These are phyloP conservation scores for Diabrotica undecimpunctata DNA, from an alignment of 1,140 invertebrate genomes.

Conservation along the genomic window DNA sequence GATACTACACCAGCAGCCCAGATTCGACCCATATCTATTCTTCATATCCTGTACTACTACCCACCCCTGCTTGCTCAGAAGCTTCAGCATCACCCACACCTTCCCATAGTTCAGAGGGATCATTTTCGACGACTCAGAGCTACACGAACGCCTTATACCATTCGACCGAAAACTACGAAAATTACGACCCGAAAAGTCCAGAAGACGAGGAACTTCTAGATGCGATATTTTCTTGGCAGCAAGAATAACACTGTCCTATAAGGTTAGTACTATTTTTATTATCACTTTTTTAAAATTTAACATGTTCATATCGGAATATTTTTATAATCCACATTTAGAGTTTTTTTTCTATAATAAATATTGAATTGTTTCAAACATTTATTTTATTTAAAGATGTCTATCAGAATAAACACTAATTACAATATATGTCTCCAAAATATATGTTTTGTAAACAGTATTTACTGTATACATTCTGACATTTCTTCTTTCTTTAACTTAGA, in stretches of 20 bases:
- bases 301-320: not conserved
- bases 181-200: constrained; percentile 77
- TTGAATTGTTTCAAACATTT: not conserved
- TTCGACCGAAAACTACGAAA: constrained; percentile 66
- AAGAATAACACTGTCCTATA: constrained; percentile 40
- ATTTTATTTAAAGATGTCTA: no score
- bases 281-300: constrained; percentile 16
- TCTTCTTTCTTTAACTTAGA: no score
- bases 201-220: constrained; percentile 89
- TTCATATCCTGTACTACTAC: constrained; percentile 43
- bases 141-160: constrained; percentile 52
- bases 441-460: no score
- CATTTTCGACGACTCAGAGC: constrained; percentile 55
- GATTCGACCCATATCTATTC: constrained; percentile 38
- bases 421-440: no score
- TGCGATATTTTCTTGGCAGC: constrained; percentile 84
- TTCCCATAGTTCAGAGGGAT: constrained; percentile 72
- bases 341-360: constrained; percentile 1
- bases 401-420: no score
- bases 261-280: constrained; percentile 32
- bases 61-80: constrained; percentile 64
- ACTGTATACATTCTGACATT: no score
- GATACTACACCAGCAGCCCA: constrained; percentile 45
- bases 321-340: not conserved
- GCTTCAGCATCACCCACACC: constrained; percentile 75